Conservation (phyloP, 2,797 vertebrate genomes). For the Oreonectes daqikongensis region DNA sequence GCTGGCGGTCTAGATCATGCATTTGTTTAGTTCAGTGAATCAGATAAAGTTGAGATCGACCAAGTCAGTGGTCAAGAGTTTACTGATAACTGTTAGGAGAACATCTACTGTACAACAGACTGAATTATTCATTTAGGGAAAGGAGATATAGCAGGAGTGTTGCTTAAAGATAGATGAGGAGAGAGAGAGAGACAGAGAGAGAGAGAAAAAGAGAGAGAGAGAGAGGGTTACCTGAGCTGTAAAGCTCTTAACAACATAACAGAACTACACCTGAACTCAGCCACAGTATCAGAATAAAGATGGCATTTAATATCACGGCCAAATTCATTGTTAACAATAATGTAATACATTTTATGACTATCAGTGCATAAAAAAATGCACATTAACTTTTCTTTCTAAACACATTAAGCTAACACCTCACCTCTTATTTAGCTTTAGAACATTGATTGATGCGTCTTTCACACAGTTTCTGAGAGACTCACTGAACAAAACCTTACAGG, state of each 20-base stretch:
- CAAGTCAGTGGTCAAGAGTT: neutral
- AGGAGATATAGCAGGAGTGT: constrained; percentile 68
- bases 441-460: neutral
- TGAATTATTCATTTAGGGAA: constrained; percentile 78
- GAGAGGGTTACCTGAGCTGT: too few species aligned
- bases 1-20: neutral
- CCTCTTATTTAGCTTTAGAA: neutral
- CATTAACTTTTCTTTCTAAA: too few species aligned
- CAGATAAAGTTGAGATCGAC: neutral
- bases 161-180: constrained; percentile 44
- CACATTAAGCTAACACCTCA: neutral
- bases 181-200: neutral
- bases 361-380: too few species aligned
- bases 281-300: too few species aligned
- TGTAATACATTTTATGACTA: too few species aligned
- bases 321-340: too few species aligned
- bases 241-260: too few species aligned
- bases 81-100: neutral
- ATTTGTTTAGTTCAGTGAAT: neutral
- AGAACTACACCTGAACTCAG: too few species aligned
- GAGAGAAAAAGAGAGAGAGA: too few species aligned
- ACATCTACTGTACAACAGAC: constrained; percentile 22
- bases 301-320: too few species aligned
- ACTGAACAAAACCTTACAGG: too few species aligned
- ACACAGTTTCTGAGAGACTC: neutral